Evolutionary conservation across 64 coral and sea anemone genomes (phyloP).

Genomic region (Acropora tenuis): DNA sequence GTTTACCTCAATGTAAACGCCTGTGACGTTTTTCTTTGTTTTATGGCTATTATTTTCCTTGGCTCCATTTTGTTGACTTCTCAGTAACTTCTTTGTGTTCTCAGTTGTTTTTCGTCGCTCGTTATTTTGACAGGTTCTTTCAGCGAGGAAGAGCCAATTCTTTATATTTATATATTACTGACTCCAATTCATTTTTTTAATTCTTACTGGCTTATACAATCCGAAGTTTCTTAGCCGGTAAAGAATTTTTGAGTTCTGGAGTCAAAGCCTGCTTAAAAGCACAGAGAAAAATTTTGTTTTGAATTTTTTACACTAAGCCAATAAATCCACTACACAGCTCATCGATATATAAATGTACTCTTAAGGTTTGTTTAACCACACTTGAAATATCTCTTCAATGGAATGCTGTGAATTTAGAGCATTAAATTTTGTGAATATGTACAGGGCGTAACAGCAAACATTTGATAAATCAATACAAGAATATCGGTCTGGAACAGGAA

Average conservation of each 20-base stretch:
- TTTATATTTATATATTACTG: no score
- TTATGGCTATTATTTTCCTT: no score
- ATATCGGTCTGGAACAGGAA: neutral
- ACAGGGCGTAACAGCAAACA: neutral
- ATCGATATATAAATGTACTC: neutral
- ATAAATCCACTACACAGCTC: neutral
- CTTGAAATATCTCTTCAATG: neutral
- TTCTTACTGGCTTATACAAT: no score
- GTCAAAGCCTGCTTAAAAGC: neutral
- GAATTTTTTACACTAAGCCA: slow-evolving; percentile 1
- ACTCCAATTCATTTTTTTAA: no score
- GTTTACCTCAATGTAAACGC: no score
- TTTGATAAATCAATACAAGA: neutral
- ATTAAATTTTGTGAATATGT: neutral
- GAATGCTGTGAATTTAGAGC: neutral
- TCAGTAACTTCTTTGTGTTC: no score
- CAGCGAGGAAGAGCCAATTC: no score
- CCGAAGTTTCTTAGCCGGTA: neutral
- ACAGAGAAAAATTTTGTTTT: neutral
- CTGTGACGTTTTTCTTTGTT: no score
- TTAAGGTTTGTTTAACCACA: neutral
- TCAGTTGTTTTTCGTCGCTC: no score
- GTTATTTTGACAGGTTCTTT: no score
- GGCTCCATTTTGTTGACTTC: no score
- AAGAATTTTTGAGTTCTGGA: slow-evolving; percentile 3